Conservation (phyloP, 2,113 vertebrate species). For the Albula glossodonta region DNA sequence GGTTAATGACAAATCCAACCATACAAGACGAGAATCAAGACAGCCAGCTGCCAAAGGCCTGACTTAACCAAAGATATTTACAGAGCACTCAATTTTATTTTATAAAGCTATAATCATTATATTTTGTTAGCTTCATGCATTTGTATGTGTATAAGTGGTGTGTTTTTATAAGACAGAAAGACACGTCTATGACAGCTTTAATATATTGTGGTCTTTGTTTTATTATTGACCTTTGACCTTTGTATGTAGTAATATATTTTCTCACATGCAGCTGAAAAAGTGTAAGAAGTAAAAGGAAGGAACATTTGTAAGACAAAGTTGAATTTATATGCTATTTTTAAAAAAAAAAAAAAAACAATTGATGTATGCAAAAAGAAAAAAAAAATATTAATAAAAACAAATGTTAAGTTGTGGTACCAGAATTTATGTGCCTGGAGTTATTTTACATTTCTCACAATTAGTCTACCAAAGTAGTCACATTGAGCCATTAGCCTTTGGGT, state of each 20-base stretch:
- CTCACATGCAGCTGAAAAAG: slow-evolving; percentile 68
- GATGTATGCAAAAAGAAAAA: slow-evolving; percentile 64
- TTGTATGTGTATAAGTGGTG: slow-evolving; percentile 43
- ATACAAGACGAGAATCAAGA: slow-evolving; percentile 8
- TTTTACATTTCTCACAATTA: neutral
- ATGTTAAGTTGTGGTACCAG: slow-evolving; percentile 59
- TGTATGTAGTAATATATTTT: slow-evolving; percentile 81
- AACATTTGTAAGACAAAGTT: slow-evolving; percentile 57
- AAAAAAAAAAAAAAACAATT: slow-evolving; percentile 21
- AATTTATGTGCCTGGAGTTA: neutral
- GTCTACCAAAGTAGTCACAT: too few species aligned
- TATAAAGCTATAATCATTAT: slow-evolving; percentile 65
- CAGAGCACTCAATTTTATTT: slow-evolving; percentile 58
- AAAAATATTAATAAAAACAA: slow-evolving; percentile 61
- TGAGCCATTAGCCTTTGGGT: too few species aligned
- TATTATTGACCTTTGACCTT: slow-evolving; percentile 51
- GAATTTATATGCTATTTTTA: slow-evolving; percentile 57
- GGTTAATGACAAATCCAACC: neutral
- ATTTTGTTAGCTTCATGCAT: slow-evolving; percentile 63
- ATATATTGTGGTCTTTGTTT: slow-evolving; percentile 70
- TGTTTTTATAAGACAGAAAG: slow-evolving; percentile 49
- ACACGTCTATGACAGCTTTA: slow-evolving; percentile 66
- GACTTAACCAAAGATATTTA: slow-evolving; percentile 67
- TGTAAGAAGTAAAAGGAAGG: slow-evolving; percentile 56
- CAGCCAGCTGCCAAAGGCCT: slow-evolving; percentile 32